Base-by-base conservation (phyloP, 35 echinoderm and acorn worm genomes). In the Ptychodera flava region DNA sequence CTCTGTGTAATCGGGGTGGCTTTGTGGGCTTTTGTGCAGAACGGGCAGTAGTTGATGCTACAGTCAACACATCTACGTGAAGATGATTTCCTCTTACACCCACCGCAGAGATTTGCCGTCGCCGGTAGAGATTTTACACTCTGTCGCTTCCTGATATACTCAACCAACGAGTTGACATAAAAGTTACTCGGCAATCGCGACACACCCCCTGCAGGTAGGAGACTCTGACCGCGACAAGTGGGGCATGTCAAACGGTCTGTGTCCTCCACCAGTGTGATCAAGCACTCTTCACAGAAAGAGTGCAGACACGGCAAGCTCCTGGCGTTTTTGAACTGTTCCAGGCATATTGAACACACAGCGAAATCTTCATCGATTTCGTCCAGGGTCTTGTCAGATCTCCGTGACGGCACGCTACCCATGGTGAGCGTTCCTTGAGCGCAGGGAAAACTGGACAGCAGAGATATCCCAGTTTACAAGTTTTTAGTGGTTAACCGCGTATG, bases 101-200 rank as follows among this genome's bases (percentile, higher is more conserved):
- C 93, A 78, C 94, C 87, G 34, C 96, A 99, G 0, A 82, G 31
- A n/a, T n/a, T n/a, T n/a, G n/a, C n/a, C n/a, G n/a, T n/a, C 30
- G 81, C 87, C 1, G 77, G 84, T 10, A 84, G 80, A 29, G 93
- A 94, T 64, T 12, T 22, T 64, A 12, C 45, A 28, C 81, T 88
- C 29, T 85, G 87, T 78, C 94, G 92, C 29, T 86, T 87, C 31
- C 89, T 90, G 28, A 99, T 94, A 34, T 94, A 94, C 36, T 99
- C 96, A 33, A 99, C 94, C 35, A 99, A 92, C 37, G 88, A 92
- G 85, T 99, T 99, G 28, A 98, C 86, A 35, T 94, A 98, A 85
- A 98, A 98, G 29, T 94, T 98, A 81, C 92, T 92, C 10, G 92
- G 89, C 22, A 98, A 84, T 16, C 90, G 81, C 0, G 80, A 35